Conservation (phyloP, 2,113 vertebrate species). For the Thomomys bottae region DNA sequence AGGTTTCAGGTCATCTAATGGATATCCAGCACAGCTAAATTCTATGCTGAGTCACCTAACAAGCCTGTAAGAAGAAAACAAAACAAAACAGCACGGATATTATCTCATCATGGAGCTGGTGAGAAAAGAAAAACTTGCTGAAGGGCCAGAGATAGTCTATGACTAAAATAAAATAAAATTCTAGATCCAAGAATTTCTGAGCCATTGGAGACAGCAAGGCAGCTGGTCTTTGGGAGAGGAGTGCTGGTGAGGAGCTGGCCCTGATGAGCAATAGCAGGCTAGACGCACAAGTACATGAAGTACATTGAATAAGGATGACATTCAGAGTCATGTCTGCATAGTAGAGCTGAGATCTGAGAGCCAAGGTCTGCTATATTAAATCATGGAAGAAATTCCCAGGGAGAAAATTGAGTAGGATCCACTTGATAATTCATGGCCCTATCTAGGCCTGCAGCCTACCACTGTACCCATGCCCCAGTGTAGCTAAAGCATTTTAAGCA, state of each 20-base stretch:
- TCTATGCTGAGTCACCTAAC: not conserved
- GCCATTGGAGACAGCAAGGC: not conserved
- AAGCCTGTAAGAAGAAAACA: not conserved
- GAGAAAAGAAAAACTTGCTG: not conserved
- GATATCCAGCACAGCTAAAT: not conserved
- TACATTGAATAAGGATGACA: fast-evolving
- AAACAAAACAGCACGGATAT: not conserved
- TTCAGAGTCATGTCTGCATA: not conserved
- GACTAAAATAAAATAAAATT: not conserved
- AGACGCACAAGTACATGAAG: not conserved
- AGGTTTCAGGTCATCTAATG: not conserved
- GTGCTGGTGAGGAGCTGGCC: too few species aligned
- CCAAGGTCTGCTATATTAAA: not conserved
- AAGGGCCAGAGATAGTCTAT: too few species aligned
- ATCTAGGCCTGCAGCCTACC: not conserved
- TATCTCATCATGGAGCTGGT: not conserved
- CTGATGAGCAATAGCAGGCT: too few species aligned
- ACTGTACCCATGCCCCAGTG: not conserved
- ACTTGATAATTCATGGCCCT: not conserved
- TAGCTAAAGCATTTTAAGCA: not conserved
- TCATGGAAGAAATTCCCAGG: not conserved
- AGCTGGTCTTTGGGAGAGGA: not conserved
- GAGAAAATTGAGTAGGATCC: not conserved
- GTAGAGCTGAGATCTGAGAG: not conserved
- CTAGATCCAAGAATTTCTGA: not conserved